These are phyloP conservation scores for Aleiodes testaceus DNA, from an alignment of 2,888 invertebrate genomes.

Conservation along the genomic window DNA sequence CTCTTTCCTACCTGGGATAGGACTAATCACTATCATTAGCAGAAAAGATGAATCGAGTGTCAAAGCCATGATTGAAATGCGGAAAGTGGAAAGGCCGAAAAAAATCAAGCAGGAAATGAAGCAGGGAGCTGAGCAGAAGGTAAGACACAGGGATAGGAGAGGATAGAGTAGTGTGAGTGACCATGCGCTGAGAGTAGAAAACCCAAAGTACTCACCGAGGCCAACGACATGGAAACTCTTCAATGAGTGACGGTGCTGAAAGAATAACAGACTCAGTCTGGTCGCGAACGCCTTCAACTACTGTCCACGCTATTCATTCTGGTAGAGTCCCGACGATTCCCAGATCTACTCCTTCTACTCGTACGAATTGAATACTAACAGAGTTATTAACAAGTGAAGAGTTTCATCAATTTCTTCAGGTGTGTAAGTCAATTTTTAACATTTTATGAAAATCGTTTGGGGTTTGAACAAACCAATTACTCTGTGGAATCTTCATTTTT, in stretches of 20 bases:
- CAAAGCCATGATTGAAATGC: background rate
- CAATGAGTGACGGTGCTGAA: constrained; percentile 46
- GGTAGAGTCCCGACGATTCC: background rate
- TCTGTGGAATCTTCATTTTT: too few species aligned
- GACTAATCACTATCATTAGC: background rate
- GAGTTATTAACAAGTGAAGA: background rate
- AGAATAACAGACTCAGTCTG: constrained; percentile 62
- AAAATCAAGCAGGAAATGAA: background rate
- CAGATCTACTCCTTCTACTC: background rate
- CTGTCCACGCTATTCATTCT: constrained; percentile 51
- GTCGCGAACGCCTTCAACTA: constrained; percentile 66
- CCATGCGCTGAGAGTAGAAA: constrained; percentile 45
- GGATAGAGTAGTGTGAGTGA: constrained; percentile 40
- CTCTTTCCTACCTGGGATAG: too few species aligned
- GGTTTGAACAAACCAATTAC: too few species aligned
- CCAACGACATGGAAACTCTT: constrained; percentile 40
- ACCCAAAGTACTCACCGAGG: constrained; percentile 40
- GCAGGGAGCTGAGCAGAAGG: background rate
- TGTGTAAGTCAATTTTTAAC: background rate
- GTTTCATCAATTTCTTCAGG: background rate
- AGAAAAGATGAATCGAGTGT: background rate
- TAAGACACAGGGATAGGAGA: too few species aligned
- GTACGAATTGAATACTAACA: background rate
- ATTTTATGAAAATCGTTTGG: too few species aligned
- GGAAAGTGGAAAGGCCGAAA: background rate